A percentile compares a stretch with the other conserved stretches of the same genome.
phyloP scores from a whole-genome alignment of 2,797 vertebrate species.

The Channa striata region DNA sequence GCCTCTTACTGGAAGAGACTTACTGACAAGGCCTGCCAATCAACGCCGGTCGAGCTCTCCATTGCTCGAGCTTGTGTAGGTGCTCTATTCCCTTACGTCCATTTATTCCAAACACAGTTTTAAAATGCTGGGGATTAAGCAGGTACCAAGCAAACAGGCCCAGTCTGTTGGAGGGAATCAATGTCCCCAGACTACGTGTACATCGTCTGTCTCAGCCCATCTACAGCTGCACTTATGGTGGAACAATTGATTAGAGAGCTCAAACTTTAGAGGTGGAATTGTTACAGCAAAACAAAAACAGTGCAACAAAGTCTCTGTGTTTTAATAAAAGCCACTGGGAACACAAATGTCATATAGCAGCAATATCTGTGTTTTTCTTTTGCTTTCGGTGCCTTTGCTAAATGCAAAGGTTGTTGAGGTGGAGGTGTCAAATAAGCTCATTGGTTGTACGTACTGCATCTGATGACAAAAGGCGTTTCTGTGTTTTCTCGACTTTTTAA shows the following conservation, averaged over 20 bases:
- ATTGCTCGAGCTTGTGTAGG: conserved; percentile 71
- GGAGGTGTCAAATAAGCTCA: conserved; percentile 22
- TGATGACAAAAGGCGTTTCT: conserved; percentile 28
- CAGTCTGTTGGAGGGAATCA: conserved; percentile 81
- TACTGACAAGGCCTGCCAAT: conserved; percentile 86
- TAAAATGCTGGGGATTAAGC: conserved; percentile 84
- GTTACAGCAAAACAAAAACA: conserved; percentile 32
- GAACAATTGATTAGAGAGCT: conserved; percentile 67
- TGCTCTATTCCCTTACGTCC: conserved; percentile 81
- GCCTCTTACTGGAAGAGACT: conserved; percentile 81
- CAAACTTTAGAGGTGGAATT: conserved; percentile 56
- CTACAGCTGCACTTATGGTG: conserved; percentile 51
- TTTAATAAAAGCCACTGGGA: conserved; percentile 36
- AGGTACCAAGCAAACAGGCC: conserved; percentile 81
- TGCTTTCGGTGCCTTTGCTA: conserved; percentile 19
- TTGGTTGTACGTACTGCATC: conserved; percentile 7
- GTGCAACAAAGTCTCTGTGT: conserved; percentile 15
- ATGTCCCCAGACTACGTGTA: conserved; percentile 63
- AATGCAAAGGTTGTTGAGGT: conserved; percentile 31
- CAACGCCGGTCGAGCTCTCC: conserved; percentile 80
- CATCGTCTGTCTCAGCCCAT: conserved; percentile 63
- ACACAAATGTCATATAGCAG: conserved; percentile 3
- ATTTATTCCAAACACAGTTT: conserved; percentile 86
- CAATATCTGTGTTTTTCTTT: conserved; percentile 22
- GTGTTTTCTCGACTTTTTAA: conserved; percentile 36